phyloP scores from a whole-genome alignment of 2,888 invertebrate genomes.

The Iphiclides podalirius region DNA sequence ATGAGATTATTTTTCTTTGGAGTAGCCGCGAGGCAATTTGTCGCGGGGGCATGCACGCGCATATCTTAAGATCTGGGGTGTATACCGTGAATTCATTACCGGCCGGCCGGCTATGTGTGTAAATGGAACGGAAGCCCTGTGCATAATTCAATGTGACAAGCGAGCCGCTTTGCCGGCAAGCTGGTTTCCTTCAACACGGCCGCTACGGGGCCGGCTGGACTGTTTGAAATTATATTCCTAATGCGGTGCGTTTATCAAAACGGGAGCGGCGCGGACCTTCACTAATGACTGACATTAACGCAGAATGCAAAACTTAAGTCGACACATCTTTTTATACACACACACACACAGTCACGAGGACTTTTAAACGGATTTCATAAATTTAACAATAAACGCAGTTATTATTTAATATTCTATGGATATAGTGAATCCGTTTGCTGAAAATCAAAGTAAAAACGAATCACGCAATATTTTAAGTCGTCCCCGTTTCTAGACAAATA shows the following conservation, averaged over 20 bases:
- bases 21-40: constrained; percentile 25
- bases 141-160: constrained; percentile 54
- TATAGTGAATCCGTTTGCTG: too few relatives aligned
- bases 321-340: too few relatives aligned
- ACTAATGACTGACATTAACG: neutral
- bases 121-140: constrained; percentile 71
- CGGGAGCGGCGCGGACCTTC: neutral
- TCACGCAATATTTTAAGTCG: constrained; percentile 5
- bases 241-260: constrained; percentile 5
- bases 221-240: constrained; percentile 11
- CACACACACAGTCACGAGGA: too few relatives aligned
- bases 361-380: too few relatives aligned
- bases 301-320: neutral
- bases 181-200: constrained; percentile 17
- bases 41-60: constrained; percentile 52
- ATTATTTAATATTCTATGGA: too few relatives aligned
- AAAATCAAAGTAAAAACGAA: neutral
- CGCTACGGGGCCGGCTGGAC: neutral
- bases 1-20: constrained; percentile 34
- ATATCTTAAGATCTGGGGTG: constrained; percentile 68
- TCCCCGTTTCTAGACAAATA: constrained; percentile 8
- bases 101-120: constrained; percentile 55
- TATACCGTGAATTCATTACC: constrained; percentile 69
- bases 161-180: constrained; percentile 31
- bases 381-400: too few relatives aligned